These are phyloP conservation scores for Corythucha ciliata DNA, from an alignment of 2,888 invertebrate genomes.

Conservation along the genomic window DNA sequence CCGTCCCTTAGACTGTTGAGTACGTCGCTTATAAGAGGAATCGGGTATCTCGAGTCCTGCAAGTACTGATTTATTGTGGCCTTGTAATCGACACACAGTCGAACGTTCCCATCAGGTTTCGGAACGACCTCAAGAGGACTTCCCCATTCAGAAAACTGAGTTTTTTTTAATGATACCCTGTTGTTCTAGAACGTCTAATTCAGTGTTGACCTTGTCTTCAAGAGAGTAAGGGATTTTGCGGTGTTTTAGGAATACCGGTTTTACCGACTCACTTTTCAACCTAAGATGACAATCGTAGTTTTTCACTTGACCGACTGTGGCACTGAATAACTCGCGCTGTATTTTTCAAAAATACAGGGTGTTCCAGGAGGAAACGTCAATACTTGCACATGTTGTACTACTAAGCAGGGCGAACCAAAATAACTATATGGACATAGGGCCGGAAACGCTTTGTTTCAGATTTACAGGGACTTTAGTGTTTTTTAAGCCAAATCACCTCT, in stretches of 20 bases:
- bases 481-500: no score
- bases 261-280: background rate
- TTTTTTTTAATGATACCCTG: no score
- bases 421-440: no score
- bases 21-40: conserved; percentile 26
- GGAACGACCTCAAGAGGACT: background rate
- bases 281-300: background rate
- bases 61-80: conserved; percentile 29
- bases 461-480: no score
- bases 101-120: conserved; percentile 12
- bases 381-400: no score
- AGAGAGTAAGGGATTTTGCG: conserved; percentile 23
- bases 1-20: conserved; percentile 22
- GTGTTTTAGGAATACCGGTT: background rate
- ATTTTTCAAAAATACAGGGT: no score
- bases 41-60: conserved; percentile 30
- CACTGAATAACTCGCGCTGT: background rate
- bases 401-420: no score
- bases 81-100: conserved; percentile 29
- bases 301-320: background rate
- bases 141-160: conserved; percentile 25
- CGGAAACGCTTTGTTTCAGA: no score
- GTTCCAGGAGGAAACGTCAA: no score
- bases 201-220: conserved; percentile 17
- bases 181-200: conserved; percentile 21